Base-by-base conservation (phyloP, 1,140 invertebrate genomes). In the Brachionus calyciflorus region DNA sequence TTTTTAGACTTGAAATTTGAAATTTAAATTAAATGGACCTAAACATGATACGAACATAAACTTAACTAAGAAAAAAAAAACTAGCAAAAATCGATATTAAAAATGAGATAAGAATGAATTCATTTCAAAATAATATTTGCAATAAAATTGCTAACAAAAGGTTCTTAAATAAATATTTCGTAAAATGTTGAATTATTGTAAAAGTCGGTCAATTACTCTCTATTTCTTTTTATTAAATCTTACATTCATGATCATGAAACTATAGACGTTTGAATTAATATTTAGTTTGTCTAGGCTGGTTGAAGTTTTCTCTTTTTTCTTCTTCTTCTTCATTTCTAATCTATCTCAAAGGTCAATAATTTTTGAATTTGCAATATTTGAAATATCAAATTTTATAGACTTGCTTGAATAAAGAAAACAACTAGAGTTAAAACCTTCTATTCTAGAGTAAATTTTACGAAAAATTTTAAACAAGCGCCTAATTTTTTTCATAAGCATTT, bases 221-320 rank as follows among this genome's bases (percentile, higher is more conserved):
- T n/a, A n/a, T n/a, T n/a, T n/a, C n/a, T 63, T 65, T 65, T 65
- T 65, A 44, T 65, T 65, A 44, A 44, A 65, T 65, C 40, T 65
- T 65, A 41, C 33, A 65, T 41, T 65, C 60, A 65, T 65, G 60
- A 65, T 65, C 60, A 65, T 65, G 60, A 65, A 65, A 65, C 60
- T 65, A 65, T 60, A 60, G 55, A 60, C 55, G 37, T n/a, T 24
- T 65, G 21, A 44, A 44, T 44, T 65, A 65, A 65, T 65, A 65
- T 21, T n/a, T 65, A 46, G 37, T 44, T 24, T 44, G 60, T 65
- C 60, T 65, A 65, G 60, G 60, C 60, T 65, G 30, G 60, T 65
- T 65, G 40, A 41, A 65, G 24, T 65, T 65, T 65, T 21, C 5
- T 46, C 14, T 46, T 3, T 46, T 7, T 7, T 14, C 44, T n/a